A percentile compares a stretch with the other conserved stretches of the same genome.
Conservation (phyloP, 2,113 vertebrate species). For the Pyxicephalus adspersus region DNA sequence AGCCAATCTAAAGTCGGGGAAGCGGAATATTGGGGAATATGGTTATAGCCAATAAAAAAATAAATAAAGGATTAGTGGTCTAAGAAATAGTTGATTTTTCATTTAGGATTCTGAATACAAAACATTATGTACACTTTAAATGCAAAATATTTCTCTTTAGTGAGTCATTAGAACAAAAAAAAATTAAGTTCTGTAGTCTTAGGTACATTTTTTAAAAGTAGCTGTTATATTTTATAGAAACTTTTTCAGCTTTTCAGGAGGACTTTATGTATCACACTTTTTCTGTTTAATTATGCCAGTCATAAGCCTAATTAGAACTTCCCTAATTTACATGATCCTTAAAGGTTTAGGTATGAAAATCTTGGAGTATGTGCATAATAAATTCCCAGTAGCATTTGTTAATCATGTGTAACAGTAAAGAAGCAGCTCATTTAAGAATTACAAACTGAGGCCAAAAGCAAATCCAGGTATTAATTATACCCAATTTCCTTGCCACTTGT, state of each 20-base stretch:
- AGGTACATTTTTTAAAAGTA: not conserved
- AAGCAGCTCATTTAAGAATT: slow-evolving; percentile 41
- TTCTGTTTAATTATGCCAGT: slow-evolving; percentile 20
- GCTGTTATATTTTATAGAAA: slow-evolving; percentile 8
- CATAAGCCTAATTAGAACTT: slow-evolving; percentile 37
- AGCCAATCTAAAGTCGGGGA: no score
- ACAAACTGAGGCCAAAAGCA: slow-evolving; percentile 10
- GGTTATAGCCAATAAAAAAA: no score
- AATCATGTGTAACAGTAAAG: slow-evolving; percentile 42
- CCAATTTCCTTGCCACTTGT: slow-evolving; percentile 20
- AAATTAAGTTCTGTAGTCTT: no score
- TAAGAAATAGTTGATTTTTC: no score
- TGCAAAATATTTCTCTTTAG: no score
- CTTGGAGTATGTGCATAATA: not conserved
- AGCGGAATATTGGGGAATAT: no score
- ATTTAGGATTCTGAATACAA: no score
- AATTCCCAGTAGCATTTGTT: slow-evolving; percentile 27
- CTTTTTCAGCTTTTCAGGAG: not conserved
- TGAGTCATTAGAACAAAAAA: no score
- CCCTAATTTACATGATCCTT: slow-evolving; percentile 10
- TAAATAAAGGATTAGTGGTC: no score
- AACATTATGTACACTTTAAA: no score
- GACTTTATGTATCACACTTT: not conserved
- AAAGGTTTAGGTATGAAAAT: slow-evolving; percentile 29
- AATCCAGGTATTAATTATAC: slow-evolving; percentile 39